Conservation (phyloP, 2,113 vertebrate species). For the Corapipo altera region DNA sequence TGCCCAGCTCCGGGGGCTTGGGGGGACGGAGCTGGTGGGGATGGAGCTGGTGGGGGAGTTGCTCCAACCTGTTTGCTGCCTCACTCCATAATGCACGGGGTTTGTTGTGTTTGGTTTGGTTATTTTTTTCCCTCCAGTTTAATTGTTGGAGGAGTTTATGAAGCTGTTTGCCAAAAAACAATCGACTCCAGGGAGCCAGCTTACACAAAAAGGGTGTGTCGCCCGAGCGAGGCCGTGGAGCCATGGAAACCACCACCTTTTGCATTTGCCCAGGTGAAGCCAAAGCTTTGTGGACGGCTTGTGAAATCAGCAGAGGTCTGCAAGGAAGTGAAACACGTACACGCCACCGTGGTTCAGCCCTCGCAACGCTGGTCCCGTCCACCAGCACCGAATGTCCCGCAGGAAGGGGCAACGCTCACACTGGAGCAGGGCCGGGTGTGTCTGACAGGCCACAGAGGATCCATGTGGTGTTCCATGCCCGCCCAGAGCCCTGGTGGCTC, state of each 20-base stretch:
- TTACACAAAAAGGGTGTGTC: conserved; percentile 82
- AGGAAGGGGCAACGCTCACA: accelerated
- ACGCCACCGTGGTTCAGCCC: accelerated
- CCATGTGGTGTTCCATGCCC: accelerated
- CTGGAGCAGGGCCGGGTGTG: accelerated
- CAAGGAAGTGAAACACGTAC: background rate
- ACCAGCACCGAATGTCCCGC: accelerated
- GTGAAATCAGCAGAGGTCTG: conserved; percentile 35
- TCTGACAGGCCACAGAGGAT: accelerated
- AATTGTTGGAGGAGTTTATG: conserved; percentile 79
- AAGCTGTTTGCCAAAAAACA: conserved; percentile 79
- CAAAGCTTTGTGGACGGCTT: conserved; percentile 35
- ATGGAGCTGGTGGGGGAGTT: background rate
- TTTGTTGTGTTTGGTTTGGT: conserved; percentile 12
- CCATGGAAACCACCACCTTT: conserved; percentile 79
- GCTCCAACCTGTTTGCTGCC: conserved; percentile 36
- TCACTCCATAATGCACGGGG: background rate
- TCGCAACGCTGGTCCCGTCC: accelerated
- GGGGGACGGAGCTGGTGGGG: background rate
- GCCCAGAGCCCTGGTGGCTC: accelerated
- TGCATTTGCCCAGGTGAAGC: conserved; percentile 72
- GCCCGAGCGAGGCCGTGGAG: conserved; percentile 54
- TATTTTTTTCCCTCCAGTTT: conserved; percentile 44
- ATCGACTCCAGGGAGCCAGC: conserved; percentile 75
- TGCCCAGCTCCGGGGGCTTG: background rate